Base-by-base conservation (phyloP, 2,797 vertebrate species). In the Esox lucius region DNA sequence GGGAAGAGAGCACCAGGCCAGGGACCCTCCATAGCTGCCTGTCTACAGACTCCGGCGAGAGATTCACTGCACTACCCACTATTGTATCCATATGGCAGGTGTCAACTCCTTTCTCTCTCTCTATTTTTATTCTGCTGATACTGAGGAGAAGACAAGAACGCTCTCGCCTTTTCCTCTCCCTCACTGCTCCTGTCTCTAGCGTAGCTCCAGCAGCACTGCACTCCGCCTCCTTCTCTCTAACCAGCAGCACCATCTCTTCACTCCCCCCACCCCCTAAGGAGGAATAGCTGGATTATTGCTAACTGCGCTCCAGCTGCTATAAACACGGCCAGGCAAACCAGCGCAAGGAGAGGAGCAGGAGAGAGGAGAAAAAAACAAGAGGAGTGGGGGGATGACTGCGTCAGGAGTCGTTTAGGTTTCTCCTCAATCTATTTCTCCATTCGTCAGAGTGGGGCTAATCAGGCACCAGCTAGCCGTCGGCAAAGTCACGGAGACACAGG, bases 241-340 rank as follows among this genome's bases (percentile, higher is more conserved):
- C 69, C 59, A 64, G n/a, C 46, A n/a, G n/a, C 70, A 31, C 64
- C 70, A 28, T 68, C 64, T 80, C 79, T 75, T 79, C 64, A 81
- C 79, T 75, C 81, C 83, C 88, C 86, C 79, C 83, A 87, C 59
- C 89, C 91, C 91, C 92, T 92, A 90, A 88, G 76, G 91, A 94
- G 94, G 90, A 94, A 95, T 92, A 94, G 93, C 94, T 88, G 93
- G 95, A 95, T 95, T 94, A 94, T 93, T 92, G 94, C 93, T 94
- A 95, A 93, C 90, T 92, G 94, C 93, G 92, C 56, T 61, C 89
- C 93, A 94, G 95, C 93, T 94, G 94, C 92, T 93, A 90, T 89
- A 90, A 91, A 89, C 87, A 90, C 89, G 84, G 91, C 91, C 90
- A 92, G 91, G 86, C 86, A 84, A 85, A 87, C 78, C 19, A 71